Percentiles rank a stretch among this genome's conserved stretches.
Evolutionary conservation across 2,888 invertebrate genomes (phyloP).

Genomic region (Drosophila meridionalis): DNA sequence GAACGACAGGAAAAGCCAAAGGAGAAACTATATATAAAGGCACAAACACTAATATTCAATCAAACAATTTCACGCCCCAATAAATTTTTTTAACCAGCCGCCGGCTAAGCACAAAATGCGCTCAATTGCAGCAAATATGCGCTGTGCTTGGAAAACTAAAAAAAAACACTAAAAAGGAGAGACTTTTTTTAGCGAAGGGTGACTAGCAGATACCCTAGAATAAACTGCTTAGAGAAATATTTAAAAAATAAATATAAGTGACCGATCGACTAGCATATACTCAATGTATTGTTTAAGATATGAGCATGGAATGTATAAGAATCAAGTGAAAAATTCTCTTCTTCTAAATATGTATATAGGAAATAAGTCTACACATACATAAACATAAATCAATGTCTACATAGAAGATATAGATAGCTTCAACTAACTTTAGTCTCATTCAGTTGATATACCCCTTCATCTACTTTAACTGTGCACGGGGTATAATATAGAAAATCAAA

Average conservation of each 20-base stretch:
- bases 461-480: not conserved
- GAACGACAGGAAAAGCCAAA: constrained; percentile 36
- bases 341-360: too few relatives aligned
- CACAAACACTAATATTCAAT: constrained; percentile 74
- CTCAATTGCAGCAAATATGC: constrained; percentile 75
- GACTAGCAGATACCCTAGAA: not conserved
- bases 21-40: constrained; percentile 26
- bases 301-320: too few relatives aligned
- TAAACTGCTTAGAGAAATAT: not conserved
- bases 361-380: too few relatives aligned
- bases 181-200: not conserved
- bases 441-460: not conserved
- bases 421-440: too few relatives aligned
- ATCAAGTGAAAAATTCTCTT: too few relatives aligned
- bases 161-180: constrained; percentile 6
- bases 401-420: too few relatives aligned
- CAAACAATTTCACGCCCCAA: constrained; percentile 77
- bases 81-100: constrained; percentile 72
- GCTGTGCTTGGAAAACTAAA: constrained; percentile 27
- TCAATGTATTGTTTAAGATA: too few relatives aligned
- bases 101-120: constrained; percentile 50
- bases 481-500: constrained; percentile 9
- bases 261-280: too few relatives aligned
- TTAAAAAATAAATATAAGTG: not conserved
- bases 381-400: too few relatives aligned